Conservation (phyloP, 1,140 invertebrate species). For the Caenorhabditis latens region DNA sequence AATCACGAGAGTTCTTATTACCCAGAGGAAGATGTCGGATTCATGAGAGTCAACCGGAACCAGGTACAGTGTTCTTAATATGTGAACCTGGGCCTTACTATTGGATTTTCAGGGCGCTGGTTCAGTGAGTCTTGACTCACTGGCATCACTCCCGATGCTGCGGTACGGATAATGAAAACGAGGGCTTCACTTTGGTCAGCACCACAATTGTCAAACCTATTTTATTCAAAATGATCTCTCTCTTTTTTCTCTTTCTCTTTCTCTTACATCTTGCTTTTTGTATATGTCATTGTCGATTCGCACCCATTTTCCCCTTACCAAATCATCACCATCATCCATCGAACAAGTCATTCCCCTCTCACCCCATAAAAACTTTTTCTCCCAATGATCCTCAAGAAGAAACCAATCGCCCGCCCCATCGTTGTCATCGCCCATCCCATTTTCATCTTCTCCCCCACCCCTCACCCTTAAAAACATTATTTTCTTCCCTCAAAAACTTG, state of each 20-base stretch:
- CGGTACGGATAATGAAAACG: slow-evolving; percentile 43
- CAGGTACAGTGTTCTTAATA: neutral
- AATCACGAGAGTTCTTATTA: slow-evolving; percentile 35
- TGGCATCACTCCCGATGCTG: slow-evolving; percentile 41
- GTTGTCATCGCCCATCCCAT: slow-evolving; percentile 1
- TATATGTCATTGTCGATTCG: slow-evolving; percentile 24
- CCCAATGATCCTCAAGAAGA: slow-evolving; percentile 41
- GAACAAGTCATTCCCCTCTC: slow-evolving; percentile 33
- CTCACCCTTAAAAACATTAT: neutral
- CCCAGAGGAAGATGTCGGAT: slow-evolving; percentile 9
- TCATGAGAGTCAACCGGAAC: slow-evolving; percentile 43
- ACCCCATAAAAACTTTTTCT: neutral
- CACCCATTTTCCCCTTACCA: neutral
- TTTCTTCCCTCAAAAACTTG: slow-evolving; percentile 48
- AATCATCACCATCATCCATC: slow-evolving; percentile 7
- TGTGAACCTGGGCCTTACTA: neutral
- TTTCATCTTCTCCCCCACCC: neutral
- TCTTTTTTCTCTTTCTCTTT: neutral
- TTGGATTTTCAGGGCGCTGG: neutral
- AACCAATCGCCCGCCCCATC: slow-evolving; percentile 32
- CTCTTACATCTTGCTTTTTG: slow-evolving; percentile 17
- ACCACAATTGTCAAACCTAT: neutral
- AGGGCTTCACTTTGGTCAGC: slow-evolving; percentile 14
- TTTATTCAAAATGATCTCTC: neutral
- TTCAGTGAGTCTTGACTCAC: slow-evolving; percentile 38